Percentiles rank a stretch among this genome's conserved stretches.
Evolutionary conservation across 2,888 invertebrate species (phyloP).

Genomic region (Drosophila eohydei): DNA sequence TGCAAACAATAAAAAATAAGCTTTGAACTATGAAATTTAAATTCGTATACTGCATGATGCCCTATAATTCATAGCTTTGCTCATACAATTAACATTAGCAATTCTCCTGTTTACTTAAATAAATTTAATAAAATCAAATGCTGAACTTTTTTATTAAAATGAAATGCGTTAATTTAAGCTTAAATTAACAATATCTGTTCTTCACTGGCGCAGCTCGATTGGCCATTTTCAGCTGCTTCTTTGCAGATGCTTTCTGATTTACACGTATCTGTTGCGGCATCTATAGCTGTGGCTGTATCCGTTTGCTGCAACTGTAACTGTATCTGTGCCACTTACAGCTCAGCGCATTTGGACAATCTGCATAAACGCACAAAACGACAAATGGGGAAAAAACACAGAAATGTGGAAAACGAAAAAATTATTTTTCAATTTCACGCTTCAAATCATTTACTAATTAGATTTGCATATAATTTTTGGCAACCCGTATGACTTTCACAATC

Average conservation of each 20-base stretch:
- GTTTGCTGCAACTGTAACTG: constrained; percentile 22
- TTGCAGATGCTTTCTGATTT: constrained; percentile 18
- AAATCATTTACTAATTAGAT: constrained; percentile 84
- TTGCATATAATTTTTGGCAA: constrained; percentile 79
- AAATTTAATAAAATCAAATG: too few species aligned
- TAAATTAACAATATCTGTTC: constrained; percentile 44
- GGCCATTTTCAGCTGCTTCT: constrained; percentile 13
- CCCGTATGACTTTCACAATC: constrained; percentile 35
- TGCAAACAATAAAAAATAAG: too few species aligned
- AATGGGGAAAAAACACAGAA: background rate
- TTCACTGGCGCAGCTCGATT: constrained; percentile 24
- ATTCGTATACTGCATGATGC: too few species aligned
- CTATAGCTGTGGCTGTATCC: constrained; percentile 20
- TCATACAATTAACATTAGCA: too few species aligned
- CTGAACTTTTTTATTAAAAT: background rate
- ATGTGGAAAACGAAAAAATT: constrained; percentile 54
- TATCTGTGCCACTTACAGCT: constrained; percentile 62
- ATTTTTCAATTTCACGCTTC: constrained; percentile 84
- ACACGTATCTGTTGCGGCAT: constrained; percentile 12
- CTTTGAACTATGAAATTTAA: too few species aligned
- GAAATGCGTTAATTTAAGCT: constrained; percentile 36
- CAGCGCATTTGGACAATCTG: constrained; percentile 69
- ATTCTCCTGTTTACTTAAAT: too few species aligned
- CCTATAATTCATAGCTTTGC: too few species aligned
- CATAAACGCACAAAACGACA: constrained; percentile 47